Evolutionary conservation across 2,888 invertebrate species (phyloP), one percentile per base, ranked within the genome.

Genomic region (Pristionchus entomophagus): DNA sequence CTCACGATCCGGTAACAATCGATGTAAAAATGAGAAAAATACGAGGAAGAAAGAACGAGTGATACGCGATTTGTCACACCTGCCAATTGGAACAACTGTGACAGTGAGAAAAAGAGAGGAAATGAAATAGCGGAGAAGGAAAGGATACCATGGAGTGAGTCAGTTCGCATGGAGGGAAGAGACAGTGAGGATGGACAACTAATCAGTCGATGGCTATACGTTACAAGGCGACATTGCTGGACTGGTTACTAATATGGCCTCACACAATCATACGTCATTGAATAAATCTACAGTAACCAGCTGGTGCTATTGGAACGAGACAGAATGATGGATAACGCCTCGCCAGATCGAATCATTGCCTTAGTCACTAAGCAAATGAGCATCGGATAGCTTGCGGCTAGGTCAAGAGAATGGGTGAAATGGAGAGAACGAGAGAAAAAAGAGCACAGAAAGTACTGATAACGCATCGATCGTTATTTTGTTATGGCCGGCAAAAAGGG

Each of bases 371-470:
- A 38, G 35, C 69, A 69, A 69, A 41, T 62, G 22, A 69, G 35
- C 69, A 35, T 19, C 38, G 38, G 38, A 69, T 69, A 69, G 69
- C 69, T 69, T 62, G 62, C 62, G 62, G 62, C 69, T 35, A 69
- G 69, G 38, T 19, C 22, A n/a, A 69, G 38, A 69, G 38, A 69
- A 38, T 38, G 22, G n/a, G 69, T 22, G 69, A 19, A 41, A 69
- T 69, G 29, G 69, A 69, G 69, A 69, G 35, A n/a, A 69, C 38
- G 38, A 17, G 12, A 22, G 38, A 19, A 22, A 5, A 29, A 32
- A 35, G 69, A 41, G 69, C 69, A 69, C 8, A 69, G n/a, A 69
- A 69, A 38, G 69, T 69, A 69, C 69, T 69, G 69, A 69, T 69
- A 69, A 69, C 69, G 62, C 32, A n/a, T 32, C 62, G 1, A 69